Evolutionary conservation across 2,113 vertebrate species (phyloP), one percentile per base, ranked within the genome.

Genomic region (Tetraodon nigroviridis): DNA sequence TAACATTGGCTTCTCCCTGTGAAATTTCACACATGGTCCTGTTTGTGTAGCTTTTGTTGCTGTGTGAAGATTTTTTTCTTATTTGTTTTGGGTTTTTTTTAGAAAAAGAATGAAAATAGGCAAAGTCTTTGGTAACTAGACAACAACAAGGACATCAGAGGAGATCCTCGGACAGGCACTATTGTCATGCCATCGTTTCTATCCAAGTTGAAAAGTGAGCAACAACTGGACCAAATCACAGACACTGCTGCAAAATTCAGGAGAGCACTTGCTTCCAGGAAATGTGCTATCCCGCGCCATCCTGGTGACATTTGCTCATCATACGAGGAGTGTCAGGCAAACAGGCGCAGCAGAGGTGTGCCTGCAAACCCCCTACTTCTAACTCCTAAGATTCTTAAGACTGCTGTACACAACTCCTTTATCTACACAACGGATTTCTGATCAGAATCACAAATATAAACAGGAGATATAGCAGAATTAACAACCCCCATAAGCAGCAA

Each of bases 61-160:
- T 29, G 61, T 48, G 42, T 55, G 44, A 44, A 66, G 51, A 6
- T 27, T 27, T 27, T 27, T 27, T 27, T 3, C 7, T 27, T 27
- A 6, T 27, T 27, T 27, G 2, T 27, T 27, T 3, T 27, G 5
- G 2, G 5, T 27, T 27, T 27, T 24, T 24, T 24, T 24, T 66
- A 67, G n/a, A 58, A 58, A 75, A 67, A 53, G 60, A 58, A 57
- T 42, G 41, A 64, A 79, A 61, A 67, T 53, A 82, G 58, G 55
- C 51, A 52, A 69, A 80, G 80, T 90, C 87, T 91, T 90, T 90
- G 91, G 89, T 89, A 87, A 81, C 84, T 88, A 79, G 60, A 85
- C 54, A 62, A 71, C 73, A 81, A 77, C 60, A 62, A 81, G 66
- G 71, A 69, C 64, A 83, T 76, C 75, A 74, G 65, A 42, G 55